Conservation (phyloP, 2,888 invertebrate species). For the Conus canariensis region DNA sequence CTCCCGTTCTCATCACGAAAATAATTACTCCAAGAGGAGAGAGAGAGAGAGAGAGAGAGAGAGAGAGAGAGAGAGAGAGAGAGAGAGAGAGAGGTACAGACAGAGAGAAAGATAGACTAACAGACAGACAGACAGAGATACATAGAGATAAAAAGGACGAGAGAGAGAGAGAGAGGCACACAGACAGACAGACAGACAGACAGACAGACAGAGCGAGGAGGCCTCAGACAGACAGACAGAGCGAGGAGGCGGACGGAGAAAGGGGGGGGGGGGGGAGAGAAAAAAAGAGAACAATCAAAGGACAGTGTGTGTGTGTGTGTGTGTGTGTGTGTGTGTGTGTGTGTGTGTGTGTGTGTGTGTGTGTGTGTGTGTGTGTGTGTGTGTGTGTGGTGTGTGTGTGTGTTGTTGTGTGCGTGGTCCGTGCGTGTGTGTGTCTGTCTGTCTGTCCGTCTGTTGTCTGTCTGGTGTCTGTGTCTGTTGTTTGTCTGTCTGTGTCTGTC, state of each 20-base stretch:
- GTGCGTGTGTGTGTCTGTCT: neutral
- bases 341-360: too few species aligned
- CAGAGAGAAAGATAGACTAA: neutral
- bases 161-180: neutral
- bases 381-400: too few species aligned
- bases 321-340: too few species aligned
- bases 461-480: neutral
- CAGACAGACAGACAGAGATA: neutral
- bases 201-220: neutral
- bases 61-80: neutral
- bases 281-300: too few species aligned
- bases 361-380: too few species aligned
- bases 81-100: neutral
- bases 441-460: neutral
- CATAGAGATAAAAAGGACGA: neutral
- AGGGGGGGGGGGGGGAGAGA: too few species aligned
- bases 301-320: too few species aligned
- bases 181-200: neutral
- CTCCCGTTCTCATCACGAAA: too few species aligned
- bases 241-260: too few species aligned
- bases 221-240: neutral
- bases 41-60: neutral
- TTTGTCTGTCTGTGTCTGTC: neutral
- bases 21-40: neutral
- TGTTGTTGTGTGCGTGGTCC: too few species aligned